A percentile compares a stretch with the other conserved stretches of the same genome.
phyloP scores from a whole-genome alignment of 2,888 invertebrate species.

The Campoplex nolae region DNA sequence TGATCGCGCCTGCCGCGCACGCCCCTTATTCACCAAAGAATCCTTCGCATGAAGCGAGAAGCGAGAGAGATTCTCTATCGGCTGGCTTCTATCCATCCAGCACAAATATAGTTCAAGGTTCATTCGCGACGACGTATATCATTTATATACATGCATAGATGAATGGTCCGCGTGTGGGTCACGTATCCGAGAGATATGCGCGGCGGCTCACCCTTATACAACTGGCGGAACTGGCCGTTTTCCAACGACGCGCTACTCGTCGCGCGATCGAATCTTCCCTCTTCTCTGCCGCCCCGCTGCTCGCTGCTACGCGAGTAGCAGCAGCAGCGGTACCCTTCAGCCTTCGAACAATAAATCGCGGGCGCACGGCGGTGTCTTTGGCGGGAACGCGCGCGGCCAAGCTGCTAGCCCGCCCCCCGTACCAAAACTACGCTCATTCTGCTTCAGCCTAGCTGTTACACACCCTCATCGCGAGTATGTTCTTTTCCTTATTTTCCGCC shows the following conservation, averaged over 20 bases:
- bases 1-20: not conserved
- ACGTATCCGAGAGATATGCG: slow-evolving; percentile 52
- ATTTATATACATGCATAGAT: not conserved
- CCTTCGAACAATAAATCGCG: slow-evolving; percentile 70
- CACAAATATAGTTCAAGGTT: slow-evolving; percentile 57
- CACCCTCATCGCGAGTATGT: too few species aligned
- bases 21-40: not conserved
- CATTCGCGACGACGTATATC: not conserved
- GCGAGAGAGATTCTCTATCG: slow-evolving; percentile 27
- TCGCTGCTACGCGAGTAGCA: too few species aligned
- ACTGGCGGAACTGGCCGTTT: slow-evolving; percentile 70
- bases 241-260: slow-evolving; percentile 72
- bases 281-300: not conserved
- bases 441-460: not conserved
- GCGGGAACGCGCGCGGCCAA: not conserved
- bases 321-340: slow-evolving; percentile 49
- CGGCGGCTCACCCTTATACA: slow-evolving; percentile 47
- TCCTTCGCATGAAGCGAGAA: not conserved
- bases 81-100: slow-evolving; percentile 49
- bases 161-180: slow-evolving; percentile 16
- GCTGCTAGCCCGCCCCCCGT: slow-evolving; percentile 12
- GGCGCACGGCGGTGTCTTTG: not conserved
- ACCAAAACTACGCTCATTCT: slow-evolving; percentile 48
- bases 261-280: slow-evolving; percentile 57
- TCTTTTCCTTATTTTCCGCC: too few species aligned